These are phyloP conservation scores for Eudyptes chrysolophus DNA, from an alignment of 2,113 vertebrate genomes.

Conservation along the genomic window DNA sequence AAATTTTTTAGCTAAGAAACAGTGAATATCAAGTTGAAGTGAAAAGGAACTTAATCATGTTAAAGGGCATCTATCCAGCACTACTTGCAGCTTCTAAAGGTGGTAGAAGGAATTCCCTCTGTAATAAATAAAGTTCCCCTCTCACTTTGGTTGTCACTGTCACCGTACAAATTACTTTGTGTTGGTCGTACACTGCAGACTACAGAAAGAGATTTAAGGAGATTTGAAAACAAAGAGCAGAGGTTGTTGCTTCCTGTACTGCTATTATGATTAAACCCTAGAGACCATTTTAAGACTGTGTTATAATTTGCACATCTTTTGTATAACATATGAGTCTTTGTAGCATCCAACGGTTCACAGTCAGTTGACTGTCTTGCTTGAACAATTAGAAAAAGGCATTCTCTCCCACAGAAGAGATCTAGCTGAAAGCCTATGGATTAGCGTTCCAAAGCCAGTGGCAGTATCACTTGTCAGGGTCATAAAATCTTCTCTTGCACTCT, in stretches of 20 bases:
- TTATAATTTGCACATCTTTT: slow-evolving; percentile 37
- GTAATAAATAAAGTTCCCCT: background rate
- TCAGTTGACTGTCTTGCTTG: background rate
- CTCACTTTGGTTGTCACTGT: background rate
- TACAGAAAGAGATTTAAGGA: background rate
- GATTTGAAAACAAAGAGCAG: background rate
- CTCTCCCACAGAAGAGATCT: background rate
- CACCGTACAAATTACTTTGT: background rate
- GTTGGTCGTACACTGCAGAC: background rate
- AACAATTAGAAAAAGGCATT: background rate
- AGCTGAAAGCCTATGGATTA: background rate
- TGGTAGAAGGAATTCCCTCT: background rate
- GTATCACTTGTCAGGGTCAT: background rate
- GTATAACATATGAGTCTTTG: background rate
- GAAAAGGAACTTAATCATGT: background rate
- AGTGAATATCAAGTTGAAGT: background rate
- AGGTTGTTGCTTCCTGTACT: background rate
- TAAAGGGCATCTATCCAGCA: background rate
- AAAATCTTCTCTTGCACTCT: background rate
- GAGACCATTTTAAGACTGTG: slow-evolving; percentile 19
- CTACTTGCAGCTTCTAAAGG: background rate
- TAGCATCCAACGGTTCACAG: background rate
- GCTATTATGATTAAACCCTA: slow-evolving; percentile 26
- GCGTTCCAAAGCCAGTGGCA: background rate
- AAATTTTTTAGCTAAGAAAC: background rate